Base-by-base conservation (phyloP, 2,797 vertebrate species). In the Spinibarbus caldwelli region DNA sequence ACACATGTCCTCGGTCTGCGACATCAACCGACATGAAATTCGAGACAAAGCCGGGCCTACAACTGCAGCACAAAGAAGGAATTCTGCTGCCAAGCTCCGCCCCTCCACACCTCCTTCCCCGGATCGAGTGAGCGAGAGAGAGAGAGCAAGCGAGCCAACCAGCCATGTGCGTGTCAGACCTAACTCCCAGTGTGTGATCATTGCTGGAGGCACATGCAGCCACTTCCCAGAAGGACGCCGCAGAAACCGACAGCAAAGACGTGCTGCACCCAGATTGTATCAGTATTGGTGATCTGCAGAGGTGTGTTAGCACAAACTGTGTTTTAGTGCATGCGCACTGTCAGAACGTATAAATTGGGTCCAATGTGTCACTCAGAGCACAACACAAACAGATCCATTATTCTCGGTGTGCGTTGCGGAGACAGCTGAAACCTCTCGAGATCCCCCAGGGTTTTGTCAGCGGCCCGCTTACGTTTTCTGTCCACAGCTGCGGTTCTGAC, bases 381-480 rank as follows among this genome's bases (percentile, higher is more conserved):
- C 36, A 86, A 82, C 77, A 88, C 86, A 82, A 88, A 88, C 86
- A 78, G 75, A 78, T 84, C 72, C 72, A 77, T 84, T 75, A 88
- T 71, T 81, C 41, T 77, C 19, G 0, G 59, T 14, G 43, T n/a
- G 49, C 29, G 73, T 76, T 26, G 57, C n/a, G 2, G 57, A 86
- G 86, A 80, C 77, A 47, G 82, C 73, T 67, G 82, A 82, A 78
- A 67, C 49, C 59, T 57, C 81, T 45, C 26, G 59, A 86, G 75
- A 68, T 77, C 78, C 85, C 82, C 66, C 85, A 79, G 82, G 71
- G 70, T 67, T 68, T 71, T 19, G 11, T 36, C 49, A 34, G 8
- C 1, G 11, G 66, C 68, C 86, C 54, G 66, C 59, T 78, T 45
- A 31, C 36, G 11, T 52, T 67, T 52, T 29, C 41, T 72, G 31